Base-by-base conservation (phyloP, 2,113 vertebrate species). In the Tragelaphus strepsiceros region DNA sequence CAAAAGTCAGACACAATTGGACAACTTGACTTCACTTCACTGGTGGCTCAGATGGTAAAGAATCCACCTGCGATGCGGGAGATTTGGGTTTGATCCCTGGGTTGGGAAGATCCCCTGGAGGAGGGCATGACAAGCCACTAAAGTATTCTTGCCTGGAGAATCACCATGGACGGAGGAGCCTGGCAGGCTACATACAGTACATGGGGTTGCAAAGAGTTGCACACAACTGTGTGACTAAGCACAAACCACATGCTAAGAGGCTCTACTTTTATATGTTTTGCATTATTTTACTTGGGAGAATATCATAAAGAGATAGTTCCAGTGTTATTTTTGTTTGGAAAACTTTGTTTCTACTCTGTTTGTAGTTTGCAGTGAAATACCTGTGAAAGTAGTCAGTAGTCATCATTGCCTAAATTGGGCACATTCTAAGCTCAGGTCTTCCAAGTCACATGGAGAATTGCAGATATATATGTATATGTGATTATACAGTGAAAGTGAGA, bases 241-340 rank as follows among this genome's bases (percentile, higher is more conserved):
- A 39, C 10, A 71, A 9, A n/a, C 9, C n/a, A 28, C 87, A 17
- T 49, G 51, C 39, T 11, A 58, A 28, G 39, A 80, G 9, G 17
- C 67, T 67, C 56, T 80, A 77, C 17, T 51, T 54, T 91, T 88
- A 83, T 24, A 12, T 49, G 74, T 85, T 54, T 43, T 78, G 22
- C 14, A 28, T 88, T 84, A 78, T 83, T 91, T 58, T 53, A 59
- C 16, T 87, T 88, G 88, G 24, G 24, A 83, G 22, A 91, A 22
- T 86, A 62, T 43, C 61, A 58, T 83, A 82, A 67, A 62, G 30
- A 84, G 51, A 35, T 71, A 61, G 17, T 74, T 21, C 7, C 49
- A 78, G 84, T n/a, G 64, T 88, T 89, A 83, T 83, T 96, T 94
- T 89, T 84, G 13, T 30, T 11, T 81, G 16, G 56, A 43, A 94